Base-by-base conservation (phyloP, 2,888 invertebrate genomes). In the Tinea pellionella region DNA sequence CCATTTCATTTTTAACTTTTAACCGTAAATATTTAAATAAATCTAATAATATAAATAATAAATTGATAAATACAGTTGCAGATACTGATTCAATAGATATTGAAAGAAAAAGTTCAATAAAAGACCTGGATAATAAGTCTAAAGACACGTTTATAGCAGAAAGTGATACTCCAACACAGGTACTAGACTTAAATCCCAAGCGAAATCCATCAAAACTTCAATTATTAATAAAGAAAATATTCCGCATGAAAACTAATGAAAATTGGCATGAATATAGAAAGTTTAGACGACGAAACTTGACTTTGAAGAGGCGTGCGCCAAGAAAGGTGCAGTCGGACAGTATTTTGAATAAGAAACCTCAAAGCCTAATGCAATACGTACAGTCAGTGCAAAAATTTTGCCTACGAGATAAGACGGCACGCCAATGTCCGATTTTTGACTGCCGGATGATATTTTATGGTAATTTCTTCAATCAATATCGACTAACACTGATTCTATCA, bases 391-490 rank as follows among this genome's bases (percentile, higher is more conserved):
- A 84, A 65, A 72, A 65, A 61, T 74, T 64, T 59, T 86, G 78
- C 19, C 63, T 85, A 53, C 72, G 71, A 69, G 85, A 86, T 41
- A 80, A 73, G 0, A 84, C 83, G 16, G 74, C 75, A 0, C 64
- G 86, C 1, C 77, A 78, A 8, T 86, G 86, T 57, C 86, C 86
- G 0, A 74, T 85, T 0, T 18, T 71, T 3, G 84, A 82, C 0
- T 86, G 86, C 61, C 67, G 65, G 0, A 81, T 75, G 75, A 70
- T 80, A 24, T 74, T 73, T 8, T 81, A 81, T 62, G 86, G 86
- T 81, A 62, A 66, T 70, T 60, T 24, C 6, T 24, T 3, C 2
- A 24, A 24, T 3, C 2, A 24, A 24, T 24, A 3, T 24, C 6
- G n/a, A n/a, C n/a, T n/a, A n/a, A n/a, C n/a, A n/a, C n/a, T n/a